phyloP scores from a whole-genome alignment of 2,113 vertebrate species.

The Grammomys surdaster region DNA sequence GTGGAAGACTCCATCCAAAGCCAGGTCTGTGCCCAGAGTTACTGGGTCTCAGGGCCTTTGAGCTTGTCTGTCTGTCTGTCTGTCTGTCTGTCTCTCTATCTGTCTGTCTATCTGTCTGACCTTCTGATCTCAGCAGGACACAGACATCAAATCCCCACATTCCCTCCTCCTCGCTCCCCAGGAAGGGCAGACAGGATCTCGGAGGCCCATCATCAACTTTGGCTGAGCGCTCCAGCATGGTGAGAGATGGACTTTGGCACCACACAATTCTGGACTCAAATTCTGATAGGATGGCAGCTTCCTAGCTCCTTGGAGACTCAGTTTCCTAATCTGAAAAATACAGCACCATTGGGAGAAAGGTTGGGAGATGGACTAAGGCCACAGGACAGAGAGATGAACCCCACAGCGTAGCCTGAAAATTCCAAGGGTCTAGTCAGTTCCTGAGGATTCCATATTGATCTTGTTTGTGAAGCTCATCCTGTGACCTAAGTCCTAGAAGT shows the following conservation, averaged over 20 bases:
- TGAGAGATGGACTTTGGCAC: not conserved
- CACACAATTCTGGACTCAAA: not conserved
- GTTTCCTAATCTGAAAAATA: not conserved
- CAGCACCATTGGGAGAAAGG: not conserved
- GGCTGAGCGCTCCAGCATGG: accelerated
- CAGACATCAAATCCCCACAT: not conserved
- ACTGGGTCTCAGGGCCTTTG: not conserved
- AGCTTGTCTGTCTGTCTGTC: not conserved
- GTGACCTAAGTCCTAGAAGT: not conserved
- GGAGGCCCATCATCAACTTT: not conserved
- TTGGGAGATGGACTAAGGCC: not conserved
- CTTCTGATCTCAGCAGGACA: not conserved
- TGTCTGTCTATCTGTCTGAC: not conserved
- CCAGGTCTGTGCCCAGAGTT: not conserved
- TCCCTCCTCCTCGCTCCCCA: not conserved
- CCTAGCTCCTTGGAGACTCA: not conserved
- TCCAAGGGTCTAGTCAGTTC: not conserved
- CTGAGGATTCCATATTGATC: accelerated
- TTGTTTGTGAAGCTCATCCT: not conserved
- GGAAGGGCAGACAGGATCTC: not conserved
- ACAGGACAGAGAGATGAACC: not conserved
- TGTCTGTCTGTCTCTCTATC: not conserved
- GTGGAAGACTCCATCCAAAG: not conserved
- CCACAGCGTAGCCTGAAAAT: not conserved
- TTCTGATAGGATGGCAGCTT: not conserved